phyloP scores from a whole-genome alignment of 2,797 vertebrate genomes.

The Ateles fusciceps region DNA sequence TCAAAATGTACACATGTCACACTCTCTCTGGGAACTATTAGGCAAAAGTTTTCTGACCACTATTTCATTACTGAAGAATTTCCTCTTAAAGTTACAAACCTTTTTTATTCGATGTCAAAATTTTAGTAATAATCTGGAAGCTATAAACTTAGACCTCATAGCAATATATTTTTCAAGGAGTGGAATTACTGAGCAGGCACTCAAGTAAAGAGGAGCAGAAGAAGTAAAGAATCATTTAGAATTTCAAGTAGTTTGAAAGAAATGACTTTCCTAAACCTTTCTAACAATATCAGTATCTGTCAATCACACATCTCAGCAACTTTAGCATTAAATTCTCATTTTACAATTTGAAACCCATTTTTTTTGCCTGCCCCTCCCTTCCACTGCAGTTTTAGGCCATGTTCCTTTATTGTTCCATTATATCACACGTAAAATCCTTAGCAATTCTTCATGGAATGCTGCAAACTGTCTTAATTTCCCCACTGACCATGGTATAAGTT shows the following conservation, averaged over 20 bases:
- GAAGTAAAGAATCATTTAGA: not conserved
- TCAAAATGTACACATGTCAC: slow-evolving; percentile 71
- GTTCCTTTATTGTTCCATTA: not conserved
- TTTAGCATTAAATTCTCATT: not conserved
- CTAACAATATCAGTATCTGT: not conserved
- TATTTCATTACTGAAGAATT: slow-evolving; percentile 80
- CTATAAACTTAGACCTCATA: slow-evolving; percentile 26
- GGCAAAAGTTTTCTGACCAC: slow-evolving; percentile 72
- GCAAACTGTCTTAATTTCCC: not conserved
- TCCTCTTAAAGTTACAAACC: slow-evolving; percentile 70
- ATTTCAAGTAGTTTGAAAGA: slow-evolving; percentile 6
- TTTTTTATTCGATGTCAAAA: slow-evolving; percentile 70
- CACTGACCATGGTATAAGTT: not conserved
- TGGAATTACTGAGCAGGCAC: slow-evolving; percentile 48
- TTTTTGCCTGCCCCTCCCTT: not conserved
- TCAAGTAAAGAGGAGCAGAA: slow-evolving; percentile 34
- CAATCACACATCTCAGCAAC: not conserved
- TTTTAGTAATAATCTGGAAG: slow-evolving; percentile 66
- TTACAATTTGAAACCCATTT: not conserved
- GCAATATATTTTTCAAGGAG: slow-evolving; percentile 9
- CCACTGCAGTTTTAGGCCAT: not conserved
- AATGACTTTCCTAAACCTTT: not conserved
- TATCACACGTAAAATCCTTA: not conserved
- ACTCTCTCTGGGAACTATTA: slow-evolving; percentile 74
- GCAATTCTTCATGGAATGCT: not conserved